Evolutionary conservation across 2,113 vertebrate genomes (phyloP).

Genomic region (Oreochromis niloticus): DNA sequence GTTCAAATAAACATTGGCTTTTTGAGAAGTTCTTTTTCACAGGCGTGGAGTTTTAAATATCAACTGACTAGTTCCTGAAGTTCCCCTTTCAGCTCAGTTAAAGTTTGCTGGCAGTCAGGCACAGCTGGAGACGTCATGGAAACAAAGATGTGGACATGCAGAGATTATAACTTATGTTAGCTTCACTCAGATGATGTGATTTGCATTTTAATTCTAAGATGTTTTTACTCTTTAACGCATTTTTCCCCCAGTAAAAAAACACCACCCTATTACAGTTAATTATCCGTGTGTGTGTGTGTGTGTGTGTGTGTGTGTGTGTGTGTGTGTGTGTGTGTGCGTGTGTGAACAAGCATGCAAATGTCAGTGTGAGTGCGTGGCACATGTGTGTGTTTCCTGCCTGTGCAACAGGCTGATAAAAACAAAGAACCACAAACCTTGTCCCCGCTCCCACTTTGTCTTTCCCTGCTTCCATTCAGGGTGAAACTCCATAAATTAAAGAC

Average conservation of each 20-base stretch:
- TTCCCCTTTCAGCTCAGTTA: slow-evolving; percentile 71
- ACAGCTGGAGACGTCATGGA: slow-evolving; percentile 24
- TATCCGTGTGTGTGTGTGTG: background rate
- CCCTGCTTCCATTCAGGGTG: slow-evolving; percentile 34
- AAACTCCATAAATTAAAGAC: slow-evolving; percentile 57
- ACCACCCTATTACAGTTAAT: background rate
- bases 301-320: background rate
- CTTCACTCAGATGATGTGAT: background rate
- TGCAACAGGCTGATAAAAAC: slow-evolving; percentile 60
- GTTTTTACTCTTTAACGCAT: background rate
- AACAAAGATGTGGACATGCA: slow-evolving; percentile 10
- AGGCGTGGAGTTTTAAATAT: slow-evolving; percentile 74
- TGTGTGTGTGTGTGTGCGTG: background rate
- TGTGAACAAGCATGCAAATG: slow-evolving; percentile 1
- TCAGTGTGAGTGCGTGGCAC: background rate
- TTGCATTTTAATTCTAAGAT: background rate
- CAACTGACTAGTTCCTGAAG: slow-evolving; percentile 70
- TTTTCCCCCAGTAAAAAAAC: background rate
- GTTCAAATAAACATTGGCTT: slow-evolving; percentile 52
- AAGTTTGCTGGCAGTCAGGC: slow-evolving; percentile 8
- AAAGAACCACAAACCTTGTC: slow-evolving; percentile 51
- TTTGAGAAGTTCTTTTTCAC: slow-evolving; percentile 69
- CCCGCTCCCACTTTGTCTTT: slow-evolving; percentile 24
- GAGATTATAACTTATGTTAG: slow-evolving; percentile 18
- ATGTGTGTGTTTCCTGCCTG: slow-evolving; percentile 54